Percentiles rank a stretch among this genome's conserved stretches.
phyloP scores from a whole-genome alignment of 2,797 vertebrate genomes.

The Microhierax caerulescens region DNA sequence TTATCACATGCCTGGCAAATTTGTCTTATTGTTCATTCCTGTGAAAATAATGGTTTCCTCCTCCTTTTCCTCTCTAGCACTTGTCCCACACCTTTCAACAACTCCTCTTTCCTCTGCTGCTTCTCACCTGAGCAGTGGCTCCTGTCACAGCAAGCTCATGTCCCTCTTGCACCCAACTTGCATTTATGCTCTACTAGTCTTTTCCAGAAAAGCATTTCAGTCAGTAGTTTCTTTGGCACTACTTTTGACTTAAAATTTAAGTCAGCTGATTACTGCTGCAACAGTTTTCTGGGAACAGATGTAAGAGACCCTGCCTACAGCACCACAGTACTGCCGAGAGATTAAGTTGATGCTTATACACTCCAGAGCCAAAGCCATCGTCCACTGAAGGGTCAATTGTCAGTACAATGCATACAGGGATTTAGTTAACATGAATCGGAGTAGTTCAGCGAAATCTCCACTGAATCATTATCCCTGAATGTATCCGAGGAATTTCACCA shows the following conservation, averaged over 20 bases:
- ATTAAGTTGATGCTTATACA: not conserved
- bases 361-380: not conserved
- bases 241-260: not conserved
- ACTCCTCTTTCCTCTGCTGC: conserved; percentile 5
- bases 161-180: not conserved
- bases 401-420: not conserved
- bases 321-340: not conserved
- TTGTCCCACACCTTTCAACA: not conserved
- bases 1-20: conserved; percentile 16
- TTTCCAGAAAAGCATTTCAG: not conserved
- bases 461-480: conserved; percentile 29
- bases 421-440: conserved; percentile 29
- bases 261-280: not conserved
- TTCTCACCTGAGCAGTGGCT: not conserved
- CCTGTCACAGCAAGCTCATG: not conserved
- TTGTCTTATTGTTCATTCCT: not conserved
- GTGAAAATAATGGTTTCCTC: conserved; percentile 27
- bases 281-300: not conserved
- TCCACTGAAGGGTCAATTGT: not conserved
- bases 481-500: conserved; percentile 54
- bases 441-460: conserved; percentile 20
- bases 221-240: not conserved
- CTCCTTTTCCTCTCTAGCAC: not conserved
- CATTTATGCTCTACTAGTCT: not conserved
- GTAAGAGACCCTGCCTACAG: not conserved